Evolutionary conservation across 2,888 invertebrate genomes (phyloP), one percentile per base, ranked within the genome.

Genomic region (Anticlea derivata): DNA sequence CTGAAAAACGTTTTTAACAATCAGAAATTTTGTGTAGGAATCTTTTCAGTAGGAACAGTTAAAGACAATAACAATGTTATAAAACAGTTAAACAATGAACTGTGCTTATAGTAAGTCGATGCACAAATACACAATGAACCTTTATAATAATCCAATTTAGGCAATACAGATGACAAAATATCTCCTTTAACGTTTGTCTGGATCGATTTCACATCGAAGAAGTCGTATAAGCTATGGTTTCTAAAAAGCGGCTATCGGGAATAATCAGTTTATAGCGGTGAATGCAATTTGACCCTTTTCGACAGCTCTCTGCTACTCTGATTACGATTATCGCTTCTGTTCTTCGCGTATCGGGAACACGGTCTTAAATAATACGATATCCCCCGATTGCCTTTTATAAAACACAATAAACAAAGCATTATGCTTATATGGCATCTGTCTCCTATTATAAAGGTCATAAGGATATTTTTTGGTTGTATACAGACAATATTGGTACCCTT

Each of bases 401-500:
- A 40, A 29, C 11, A 56, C 51, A 56, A 58, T 54, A 54, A 54
- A 49, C 46, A 50, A 55, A 35, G 31, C 20, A 6, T 22, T 46
- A 37, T 50, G 38, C 35, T 49, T 65, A 62, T 65, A 66, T 55
- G 61, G 60, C 45, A 48, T 46, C 44, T 48, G 53, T 53, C 58
- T 59, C 51, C 50, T 58, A 64, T 65, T 59, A 46, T 53, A 69
- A 72, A 74, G 71, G 68, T 73, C 66, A 63, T 55, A 48, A 58
- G 54, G 52, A 58, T 55, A 43, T 23, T 62, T 69, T 66, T 72
- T 62, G 63, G 61, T 58, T 58, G 50, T 59, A 60, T 61, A 58
- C 60, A 66, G 61, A 55, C 65, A 61, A 72, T 70, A 66, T 66
- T 27, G 27, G 58, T 72, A 66, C 66, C 77, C 81, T 84, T 80